A percentile compares a stretch with the other conserved stretches of the same genome.
These are phyloP conservation scores for Drosophila trapezifrons DNA, from an alignment of 1,140 invertebrate genomes.

Conservation along the genomic window DNA sequence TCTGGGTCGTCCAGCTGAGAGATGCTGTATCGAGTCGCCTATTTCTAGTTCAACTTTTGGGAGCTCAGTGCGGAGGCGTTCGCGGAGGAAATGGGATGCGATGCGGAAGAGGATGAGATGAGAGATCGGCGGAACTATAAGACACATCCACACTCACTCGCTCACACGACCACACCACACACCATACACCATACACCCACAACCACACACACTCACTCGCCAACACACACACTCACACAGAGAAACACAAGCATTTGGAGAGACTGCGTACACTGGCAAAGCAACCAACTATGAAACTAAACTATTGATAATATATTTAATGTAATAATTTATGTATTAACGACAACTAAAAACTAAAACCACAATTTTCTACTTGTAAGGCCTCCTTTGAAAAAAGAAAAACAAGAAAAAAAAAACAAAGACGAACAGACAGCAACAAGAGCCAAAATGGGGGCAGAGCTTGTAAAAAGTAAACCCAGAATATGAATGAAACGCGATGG, in stretches of 20 bases:
- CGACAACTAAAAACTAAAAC: constrained; percentile 69
- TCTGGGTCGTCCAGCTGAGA: constrained; percentile 75
- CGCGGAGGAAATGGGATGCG: constrained; percentile 24
- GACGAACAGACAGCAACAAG: constrained; percentile 39
- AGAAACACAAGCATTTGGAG: constrained; percentile 69
- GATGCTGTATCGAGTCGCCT: constrained; percentile 60
- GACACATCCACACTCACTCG: constrained; percentile 39
- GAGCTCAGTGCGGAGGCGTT: constrained; percentile 52
- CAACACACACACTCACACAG: constrained; percentile 19
- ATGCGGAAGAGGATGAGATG: neutral
- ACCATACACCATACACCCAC: constrained; percentile 9
- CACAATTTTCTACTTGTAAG: constrained; percentile 63
- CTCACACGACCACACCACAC: constrained; percentile 25
- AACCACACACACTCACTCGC: constrained; percentile 21
- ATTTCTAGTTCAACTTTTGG: constrained; percentile 74
- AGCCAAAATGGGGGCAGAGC: constrained; percentile 43
- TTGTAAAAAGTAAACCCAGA: constrained; percentile 37
- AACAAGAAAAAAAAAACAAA: neutral
- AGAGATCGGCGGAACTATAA: constrained; percentile 42
- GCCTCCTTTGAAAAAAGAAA: constrained; percentile 34
- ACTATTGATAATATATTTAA: constrained; percentile 80
- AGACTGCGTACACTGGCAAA: constrained; percentile 76
- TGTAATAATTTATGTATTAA: constrained; percentile 81
- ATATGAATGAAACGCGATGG: constrained; percentile 26
- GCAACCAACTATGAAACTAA: constrained; percentile 76